Evolutionary conservation across 2,888 invertebrate genomes (phyloP).

Genomic region (Heliconius aoede): DNA sequence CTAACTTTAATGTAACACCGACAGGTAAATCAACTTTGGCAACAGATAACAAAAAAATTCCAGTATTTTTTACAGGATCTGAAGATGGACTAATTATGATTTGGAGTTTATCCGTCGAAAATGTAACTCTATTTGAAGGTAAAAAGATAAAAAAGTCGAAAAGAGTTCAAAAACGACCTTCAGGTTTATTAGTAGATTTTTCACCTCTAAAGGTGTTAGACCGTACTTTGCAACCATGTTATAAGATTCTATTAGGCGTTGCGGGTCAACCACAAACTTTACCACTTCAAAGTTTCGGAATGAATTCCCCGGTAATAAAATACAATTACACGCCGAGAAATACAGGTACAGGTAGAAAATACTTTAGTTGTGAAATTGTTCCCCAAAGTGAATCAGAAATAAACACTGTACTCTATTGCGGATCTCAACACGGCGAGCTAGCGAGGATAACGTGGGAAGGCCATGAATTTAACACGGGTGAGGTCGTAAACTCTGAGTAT

Average conservation of each 20-base stretch:
- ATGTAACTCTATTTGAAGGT: conserved; percentile 61
- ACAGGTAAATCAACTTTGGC: conserved; percentile 81
- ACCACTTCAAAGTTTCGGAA: conserved; percentile 73
- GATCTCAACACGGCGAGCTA: conserved; percentile 76
- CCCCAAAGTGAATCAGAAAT: conserved; percentile 64
- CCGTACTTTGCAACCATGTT: conserved; percentile 85
- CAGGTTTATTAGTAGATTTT: conserved; percentile 82
- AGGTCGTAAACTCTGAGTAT: conserved; percentile 85
- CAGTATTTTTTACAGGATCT: conserved; percentile 86
- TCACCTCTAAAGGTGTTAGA: conserved; percentile 85
- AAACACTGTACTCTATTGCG: conserved; percentile 65
- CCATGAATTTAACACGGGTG: conserved; percentile 85
- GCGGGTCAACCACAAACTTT: conserved; percentile 71
- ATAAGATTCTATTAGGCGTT: conserved; percentile 78
- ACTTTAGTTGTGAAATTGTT: conserved; percentile 66
- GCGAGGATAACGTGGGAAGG: conserved; percentile 86
- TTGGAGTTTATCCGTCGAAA: conserved; percentile 87
- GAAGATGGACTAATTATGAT: conserved; percentile 87
- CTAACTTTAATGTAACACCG: conserved; percentile 82
- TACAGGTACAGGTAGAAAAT: conserved; percentile 69
- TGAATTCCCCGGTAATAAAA: conserved; percentile 64
- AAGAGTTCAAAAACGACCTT: conserved; percentile 80
- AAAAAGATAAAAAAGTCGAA: conserved; percentile 74
- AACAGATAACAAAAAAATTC: conserved; percentile 64
- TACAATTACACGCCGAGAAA: conserved; percentile 65